A percentile compares a stretch with the other conserved stretches of the same genome.
phyloP scores from a whole-genome alignment of 1,140 invertebrate species.

The Plodia interpunctella region DNA sequence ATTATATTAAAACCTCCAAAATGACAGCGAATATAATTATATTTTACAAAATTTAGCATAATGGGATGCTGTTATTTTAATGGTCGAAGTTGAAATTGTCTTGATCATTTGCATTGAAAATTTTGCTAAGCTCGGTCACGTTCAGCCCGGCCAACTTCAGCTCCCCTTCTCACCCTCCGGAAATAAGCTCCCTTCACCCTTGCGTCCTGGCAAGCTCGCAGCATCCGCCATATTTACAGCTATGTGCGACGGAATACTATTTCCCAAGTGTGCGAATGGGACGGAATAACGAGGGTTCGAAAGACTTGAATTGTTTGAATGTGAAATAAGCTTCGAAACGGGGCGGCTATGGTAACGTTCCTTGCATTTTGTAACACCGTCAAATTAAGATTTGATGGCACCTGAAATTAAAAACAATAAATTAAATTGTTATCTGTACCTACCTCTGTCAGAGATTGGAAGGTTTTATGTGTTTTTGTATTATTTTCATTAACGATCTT shows the following conservation, averaged over 20 bases:
- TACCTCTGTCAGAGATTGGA: no score
- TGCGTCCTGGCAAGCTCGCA: conserved; percentile 34
- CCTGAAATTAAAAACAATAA: no score
- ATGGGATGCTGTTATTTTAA: neutral
- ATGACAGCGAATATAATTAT: no score
- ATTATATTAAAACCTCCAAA: no score
- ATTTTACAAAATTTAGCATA: no score
- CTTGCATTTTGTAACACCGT: neutral
- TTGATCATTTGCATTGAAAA: conserved; percentile 24
- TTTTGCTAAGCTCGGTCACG: conserved; percentile 29
- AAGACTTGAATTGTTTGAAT: conserved; percentile 35
- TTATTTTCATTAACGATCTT: no score
- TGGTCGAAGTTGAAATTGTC: conserved; percentile 5
- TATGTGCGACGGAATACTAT: conserved; percentile 14
- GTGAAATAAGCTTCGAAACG: conserved; percentile 33
- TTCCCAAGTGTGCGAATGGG: conserved; percentile 21
- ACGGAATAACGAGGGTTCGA: conserved; percentile 27
- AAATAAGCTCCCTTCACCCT: conserved; percentile 20
- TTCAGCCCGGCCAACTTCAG: conserved; percentile 25
- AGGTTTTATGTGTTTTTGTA: no score
- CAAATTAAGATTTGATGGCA: neutral
- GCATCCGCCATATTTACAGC: conserved; percentile 59
- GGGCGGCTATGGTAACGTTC: conserved; percentile 11
- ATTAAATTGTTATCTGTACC: no score
- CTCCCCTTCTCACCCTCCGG: conserved; percentile 30